phyloP scores from a whole-genome alignment of 2,888 invertebrate genomes.

The Leptogaster cylindrica region DNA sequence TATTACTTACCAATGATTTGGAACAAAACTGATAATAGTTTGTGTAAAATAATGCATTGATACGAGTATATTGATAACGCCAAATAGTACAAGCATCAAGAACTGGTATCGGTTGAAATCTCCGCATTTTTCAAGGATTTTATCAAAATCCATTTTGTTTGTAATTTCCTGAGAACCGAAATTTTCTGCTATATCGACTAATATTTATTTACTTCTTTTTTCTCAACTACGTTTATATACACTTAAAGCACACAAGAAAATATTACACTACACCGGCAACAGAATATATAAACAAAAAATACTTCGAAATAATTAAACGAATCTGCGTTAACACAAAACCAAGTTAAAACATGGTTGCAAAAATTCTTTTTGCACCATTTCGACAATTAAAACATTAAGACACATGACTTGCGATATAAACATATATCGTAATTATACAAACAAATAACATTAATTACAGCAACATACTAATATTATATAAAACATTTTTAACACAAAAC shows the following conservation, averaged over 20 bases:
- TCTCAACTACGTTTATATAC: not conserved
- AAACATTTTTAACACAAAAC: too few relatives aligned
- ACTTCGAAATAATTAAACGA: too few relatives aligned
- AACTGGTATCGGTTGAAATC: constrained; percentile 66
- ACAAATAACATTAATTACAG: too few relatives aligned
- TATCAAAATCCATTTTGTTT: constrained; percentile 63
- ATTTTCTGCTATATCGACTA: not conserved
- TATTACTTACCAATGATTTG: constrained; percentile 61
- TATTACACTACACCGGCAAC: constrained; percentile 8
- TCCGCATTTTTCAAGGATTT: constrained; percentile 65
- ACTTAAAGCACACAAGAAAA: constrained; percentile 16
- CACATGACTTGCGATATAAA: too few relatives aligned
- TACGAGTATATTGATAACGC: constrained; percentile 65
- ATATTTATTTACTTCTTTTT: constrained; percentile 12
- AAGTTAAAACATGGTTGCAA: too few relatives aligned
- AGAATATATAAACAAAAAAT: too few relatives aligned
- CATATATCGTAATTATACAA: too few relatives aligned
- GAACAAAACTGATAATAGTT: constrained; percentile 67
- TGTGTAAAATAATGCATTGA: constrained; percentile 69
- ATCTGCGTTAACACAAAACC: too few relatives aligned
- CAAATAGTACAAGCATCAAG: constrained; percentile 65
- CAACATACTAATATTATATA: too few relatives aligned
- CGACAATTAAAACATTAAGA: too few relatives aligned
- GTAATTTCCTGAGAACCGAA: not conserved
- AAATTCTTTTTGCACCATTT: too few relatives aligned